A percentile compares a stretch with the other conserved stretches of the same genome.
Conservation (phyloP, 2,888 invertebrate species). For the Nephrotoma flavescens region DNA sequence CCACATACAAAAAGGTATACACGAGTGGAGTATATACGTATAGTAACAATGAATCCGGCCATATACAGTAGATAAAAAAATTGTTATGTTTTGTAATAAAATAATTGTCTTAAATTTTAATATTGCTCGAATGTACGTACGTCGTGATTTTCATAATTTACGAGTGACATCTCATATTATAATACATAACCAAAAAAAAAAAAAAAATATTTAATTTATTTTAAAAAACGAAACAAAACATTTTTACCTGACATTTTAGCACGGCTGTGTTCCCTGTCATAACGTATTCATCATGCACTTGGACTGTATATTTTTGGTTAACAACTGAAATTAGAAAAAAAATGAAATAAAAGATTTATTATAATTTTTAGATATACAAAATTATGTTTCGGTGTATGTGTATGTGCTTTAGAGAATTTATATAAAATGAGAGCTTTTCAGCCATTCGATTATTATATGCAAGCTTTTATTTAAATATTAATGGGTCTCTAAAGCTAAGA, state of each 20-base stretch:
- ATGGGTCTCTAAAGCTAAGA: too few species aligned
- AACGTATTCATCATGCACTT: conserved; percentile 83
- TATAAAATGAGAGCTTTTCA: too few species aligned
- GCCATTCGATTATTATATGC: too few species aligned
- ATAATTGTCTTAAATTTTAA: neutral
- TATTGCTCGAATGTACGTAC: neutral
- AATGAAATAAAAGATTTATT: neutral
- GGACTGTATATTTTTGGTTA: conserved; percentile 73
- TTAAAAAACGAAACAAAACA: neutral
- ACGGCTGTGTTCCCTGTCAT: conserved; percentile 83
- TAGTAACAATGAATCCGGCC: neutral
- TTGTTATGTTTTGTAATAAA: neutral
- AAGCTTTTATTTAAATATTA: too few species aligned
- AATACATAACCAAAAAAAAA: neutral
- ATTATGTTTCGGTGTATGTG: neutral
- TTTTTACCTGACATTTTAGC: conserved; percentile 55
- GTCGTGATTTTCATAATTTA: neutral
- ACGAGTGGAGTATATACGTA: neutral
- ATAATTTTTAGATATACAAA: neutral
- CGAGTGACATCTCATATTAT: neutral
- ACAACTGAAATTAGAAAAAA: conserved; percentile 44
- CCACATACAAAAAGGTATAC: neutral
- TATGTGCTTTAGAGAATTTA: neutral
- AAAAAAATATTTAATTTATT: neutral
- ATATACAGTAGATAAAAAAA: neutral